phyloP scores from a whole-genome alignment of 1,140 invertebrate genomes.

The Colletes latitarsis region DNA sequence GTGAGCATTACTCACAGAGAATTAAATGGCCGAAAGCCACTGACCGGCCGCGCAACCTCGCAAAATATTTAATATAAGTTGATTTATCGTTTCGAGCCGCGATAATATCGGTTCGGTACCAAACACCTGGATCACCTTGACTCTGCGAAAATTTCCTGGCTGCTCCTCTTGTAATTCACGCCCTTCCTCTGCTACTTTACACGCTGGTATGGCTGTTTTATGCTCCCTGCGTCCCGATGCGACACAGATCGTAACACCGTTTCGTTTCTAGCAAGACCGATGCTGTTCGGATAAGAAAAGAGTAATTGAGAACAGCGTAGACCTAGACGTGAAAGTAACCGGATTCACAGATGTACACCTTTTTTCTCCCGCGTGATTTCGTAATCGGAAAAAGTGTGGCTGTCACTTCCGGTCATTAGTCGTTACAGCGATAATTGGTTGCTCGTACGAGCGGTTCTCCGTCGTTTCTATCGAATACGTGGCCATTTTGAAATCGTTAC shows the following conservation, averaged over 20 bases:
- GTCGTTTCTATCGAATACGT: neutral
- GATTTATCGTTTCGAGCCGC: neutral
- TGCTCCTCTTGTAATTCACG: neutral
- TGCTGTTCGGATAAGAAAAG: neutral
- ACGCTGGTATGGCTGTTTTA: neutral
- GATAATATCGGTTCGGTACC: neutral
- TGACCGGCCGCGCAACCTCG: too few relatives aligned
- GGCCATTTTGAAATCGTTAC: neutral
- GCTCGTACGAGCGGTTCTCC: neutral
- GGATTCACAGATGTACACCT: slow-evolving; percentile 23
- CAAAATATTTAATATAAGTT: too few relatives aligned
- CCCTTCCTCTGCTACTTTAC: neutral
- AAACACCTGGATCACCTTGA: neutral
- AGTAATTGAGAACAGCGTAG: neutral
- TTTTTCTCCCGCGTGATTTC: slow-evolving; percentile 27
- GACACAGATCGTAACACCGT: slow-evolving; percentile 1
- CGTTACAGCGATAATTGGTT: slow-evolving; percentile 41
- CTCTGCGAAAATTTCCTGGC: neutral
- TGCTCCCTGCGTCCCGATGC: neutral
- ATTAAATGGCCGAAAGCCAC: too few relatives aligned
- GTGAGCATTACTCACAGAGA: too few relatives aligned
- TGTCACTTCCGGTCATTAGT: slow-evolving; percentile 20
- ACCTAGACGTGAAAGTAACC: slow-evolving; percentile 44
- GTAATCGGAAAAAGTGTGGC: slow-evolving; percentile 7
- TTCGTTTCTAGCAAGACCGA: neutral